Percentiles rank a stretch among this genome's conserved stretches.
Evolutionary conservation across 2,113 vertebrate genomes (phyloP).

Genomic region (Arizona elegans): DNA sequence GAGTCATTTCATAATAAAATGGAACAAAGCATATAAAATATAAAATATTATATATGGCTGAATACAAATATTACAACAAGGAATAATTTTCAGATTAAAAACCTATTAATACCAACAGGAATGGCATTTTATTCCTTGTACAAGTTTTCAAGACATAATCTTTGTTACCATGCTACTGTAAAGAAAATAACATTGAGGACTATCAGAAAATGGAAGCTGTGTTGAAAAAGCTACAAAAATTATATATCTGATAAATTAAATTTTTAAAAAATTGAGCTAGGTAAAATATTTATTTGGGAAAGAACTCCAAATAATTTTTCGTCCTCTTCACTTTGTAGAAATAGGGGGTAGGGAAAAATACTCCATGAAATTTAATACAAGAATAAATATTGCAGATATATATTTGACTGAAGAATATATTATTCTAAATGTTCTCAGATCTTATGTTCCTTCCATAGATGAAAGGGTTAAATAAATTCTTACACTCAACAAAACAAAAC

Average conservation of each 20-base stretch:
- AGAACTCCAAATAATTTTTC: neutral
- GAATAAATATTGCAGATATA: neutral
- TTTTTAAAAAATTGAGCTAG: neutral
- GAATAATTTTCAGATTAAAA: neutral
- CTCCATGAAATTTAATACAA: neutral
- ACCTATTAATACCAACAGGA: neutral
- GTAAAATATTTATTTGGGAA: neutral
- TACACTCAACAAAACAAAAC: slow-evolving; percentile 56
- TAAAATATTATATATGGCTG: neutral
- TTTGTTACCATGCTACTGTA: neutral
- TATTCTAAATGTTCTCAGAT: neutral
- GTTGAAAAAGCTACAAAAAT: neutral
- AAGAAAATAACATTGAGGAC: neutral
- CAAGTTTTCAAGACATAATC: neutral
- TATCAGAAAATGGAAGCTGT: neutral
- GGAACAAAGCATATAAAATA: neutral
- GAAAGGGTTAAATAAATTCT: slow-evolving; percentile 69
- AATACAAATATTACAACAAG: neutral
- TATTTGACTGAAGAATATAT: neutral
- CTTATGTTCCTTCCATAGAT: neutral
- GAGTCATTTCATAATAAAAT: neutral
- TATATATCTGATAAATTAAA: neutral
- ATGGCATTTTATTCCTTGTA: neutral
- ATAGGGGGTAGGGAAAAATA: neutral
- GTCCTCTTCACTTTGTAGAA: neutral